A percentile compares a stretch with the other conserved stretches of the same genome.
Evolutionary conservation across 2,797 vertebrate genomes (phyloP).

Genomic region (Pitangus sulphuratus): DNA sequence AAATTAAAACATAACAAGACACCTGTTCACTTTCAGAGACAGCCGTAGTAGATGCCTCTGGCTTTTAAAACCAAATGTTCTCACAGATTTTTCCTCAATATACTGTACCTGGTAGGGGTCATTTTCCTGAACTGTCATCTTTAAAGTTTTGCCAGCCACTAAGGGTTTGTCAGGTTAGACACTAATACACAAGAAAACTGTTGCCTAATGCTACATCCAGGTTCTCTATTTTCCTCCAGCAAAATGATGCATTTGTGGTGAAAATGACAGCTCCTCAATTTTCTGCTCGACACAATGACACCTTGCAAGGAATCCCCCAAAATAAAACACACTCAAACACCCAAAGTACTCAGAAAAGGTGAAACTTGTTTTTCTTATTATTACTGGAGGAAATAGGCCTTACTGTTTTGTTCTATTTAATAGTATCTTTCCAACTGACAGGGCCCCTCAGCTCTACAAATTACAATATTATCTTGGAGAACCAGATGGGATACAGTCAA

Average conservation of each 20-base stretch:
- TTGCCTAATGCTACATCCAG: not conserved
- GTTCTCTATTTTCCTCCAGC: not conserved
- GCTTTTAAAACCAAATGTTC: not conserved
- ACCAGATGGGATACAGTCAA: not conserved
- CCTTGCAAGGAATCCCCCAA: not conserved
- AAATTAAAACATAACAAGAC: not conserved
- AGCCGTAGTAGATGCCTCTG: not conserved
- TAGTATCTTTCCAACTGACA: not conserved
- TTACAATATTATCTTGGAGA: conserved; percentile 13
- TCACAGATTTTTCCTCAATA: not conserved
- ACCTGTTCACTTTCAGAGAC: not conserved
- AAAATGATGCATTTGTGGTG: not conserved
- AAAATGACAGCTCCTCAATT: not conserved
- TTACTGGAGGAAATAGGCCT: not conserved
- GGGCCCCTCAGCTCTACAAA: not conserved
- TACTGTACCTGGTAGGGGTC: not conserved
- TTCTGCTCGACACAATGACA: not conserved
- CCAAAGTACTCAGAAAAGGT: not conserved
- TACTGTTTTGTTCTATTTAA: not conserved
- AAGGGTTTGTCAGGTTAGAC: conserved; percentile 1
- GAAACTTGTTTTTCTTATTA: not conserved
- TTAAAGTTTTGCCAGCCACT: conserved; percentile 1
- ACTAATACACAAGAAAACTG: not conserved
- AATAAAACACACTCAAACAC: not conserved
- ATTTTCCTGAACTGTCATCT: not conserved